These are phyloP conservation scores for Lasioglossum morio DNA, from an alignment of 2,888 invertebrate genomes.

Conservation along the genomic window DNA sequence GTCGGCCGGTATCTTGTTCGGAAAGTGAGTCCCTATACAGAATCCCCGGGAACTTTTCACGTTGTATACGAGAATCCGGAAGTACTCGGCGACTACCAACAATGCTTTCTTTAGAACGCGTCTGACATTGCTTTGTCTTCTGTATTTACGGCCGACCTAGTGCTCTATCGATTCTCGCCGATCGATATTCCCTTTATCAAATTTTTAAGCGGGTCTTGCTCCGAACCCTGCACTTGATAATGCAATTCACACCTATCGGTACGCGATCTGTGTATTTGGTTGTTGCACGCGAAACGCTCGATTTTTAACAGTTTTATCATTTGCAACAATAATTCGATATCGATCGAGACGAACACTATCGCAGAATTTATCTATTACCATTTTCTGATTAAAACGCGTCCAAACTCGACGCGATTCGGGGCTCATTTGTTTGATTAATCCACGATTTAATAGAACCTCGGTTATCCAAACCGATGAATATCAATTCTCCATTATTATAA, in stretches of 20 bases:
- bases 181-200: conserved; percentile 3
- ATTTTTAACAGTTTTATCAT: background rate
- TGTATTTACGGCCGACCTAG: conserved; percentile 31
- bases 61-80: conserved; percentile 25
- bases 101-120: conserved; percentile 23
- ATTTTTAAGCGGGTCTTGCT: background rate
- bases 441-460: too few species aligned
- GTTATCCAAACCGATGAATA: too few species aligned
- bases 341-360: background rate
- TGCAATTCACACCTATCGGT: background rate
- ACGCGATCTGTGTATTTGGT: background rate
- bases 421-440: background rate
- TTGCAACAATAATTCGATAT: too few species aligned
- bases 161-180: conserved; percentile 19
- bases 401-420: background rate
- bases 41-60: conserved; percentile 22
- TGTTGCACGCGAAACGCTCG: background rate
- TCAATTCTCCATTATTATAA: too few species aligned
- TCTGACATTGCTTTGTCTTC: conserved; percentile 15
- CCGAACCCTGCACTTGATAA: background rate
- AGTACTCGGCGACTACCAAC: conserved; percentile 22
- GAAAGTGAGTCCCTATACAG: background rate
- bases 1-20: background rate
- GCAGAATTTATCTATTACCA: background rate
- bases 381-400: background rate